Base-by-base conservation (phyloP, 2,888 invertebrate species). In the Protodeltote pygarga region DNA sequence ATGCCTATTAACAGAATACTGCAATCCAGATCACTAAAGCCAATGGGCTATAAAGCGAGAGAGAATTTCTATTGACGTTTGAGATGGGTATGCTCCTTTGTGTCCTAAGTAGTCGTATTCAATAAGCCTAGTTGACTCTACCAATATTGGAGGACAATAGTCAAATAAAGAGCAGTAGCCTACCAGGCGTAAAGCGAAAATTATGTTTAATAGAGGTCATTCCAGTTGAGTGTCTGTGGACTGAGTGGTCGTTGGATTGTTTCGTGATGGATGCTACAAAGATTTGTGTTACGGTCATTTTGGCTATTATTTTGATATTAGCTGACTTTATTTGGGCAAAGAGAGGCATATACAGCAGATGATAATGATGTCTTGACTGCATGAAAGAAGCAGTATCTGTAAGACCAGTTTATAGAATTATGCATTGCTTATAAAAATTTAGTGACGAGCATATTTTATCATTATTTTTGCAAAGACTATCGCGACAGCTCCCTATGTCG, bases 101-200 rank as follows among this genome's bases (percentile, higher is more conserved):
- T 81, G 65, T 70, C 65, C 44, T 77, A 75, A 78, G 78, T 78
- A 80, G 78, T 67, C 35, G 66, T 66, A 73, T 76, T 81, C 65
- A 82, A 82, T 80, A 64, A 70, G 71, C 60, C 76, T 72, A 75
- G 77, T 64, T 61, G 63, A 67, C 60, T 66, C 71, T 75, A 54
- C 79, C 83, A 77, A 78, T 84, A 89, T 87, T 85, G 80, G 87
- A 80, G 83, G 82, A 90, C 88, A 89, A 90, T 88, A 76, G 85
- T 53, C 65, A 73, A 75, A 78, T 79, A 71, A 76, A 60, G 58
- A 42, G 54, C 54, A 14, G 27, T 28, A 27, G 41, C 33, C 58
- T 49, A 59, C 61, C 27, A 47, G 38, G 57, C 29, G 50, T 49
- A 58, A 61, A 51, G 57, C 52, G 55, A 53, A 69, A 63, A 53